These are phyloP conservation scores for Arbacia lixula DNA, from an alignment of 53 echinoderm and acorn worm species.

Conservation along the genomic window DNA sequence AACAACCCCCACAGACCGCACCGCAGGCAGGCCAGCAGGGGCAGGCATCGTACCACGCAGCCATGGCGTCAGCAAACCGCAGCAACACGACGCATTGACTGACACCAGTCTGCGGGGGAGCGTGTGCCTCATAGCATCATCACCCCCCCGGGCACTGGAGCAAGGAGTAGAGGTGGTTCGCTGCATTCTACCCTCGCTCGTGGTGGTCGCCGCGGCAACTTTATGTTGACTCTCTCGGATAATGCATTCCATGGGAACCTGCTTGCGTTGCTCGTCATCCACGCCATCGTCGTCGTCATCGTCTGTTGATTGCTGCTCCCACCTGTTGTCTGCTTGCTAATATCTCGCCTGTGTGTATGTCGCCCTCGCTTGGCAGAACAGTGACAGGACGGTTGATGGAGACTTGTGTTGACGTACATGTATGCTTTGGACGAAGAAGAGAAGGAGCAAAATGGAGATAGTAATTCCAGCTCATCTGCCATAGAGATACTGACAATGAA, in stretches of 20 bases:
- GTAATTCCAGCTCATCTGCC: conserved; percentile 40
- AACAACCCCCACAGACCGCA: conserved; percentile 7
- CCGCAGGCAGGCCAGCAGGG: conserved; percentile 2
- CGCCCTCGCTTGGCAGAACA: neutral
- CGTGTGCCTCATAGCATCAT: no score
- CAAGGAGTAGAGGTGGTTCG: neutral
- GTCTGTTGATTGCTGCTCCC: conserved; percentile 26
- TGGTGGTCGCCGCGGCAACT: no score
- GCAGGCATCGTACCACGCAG: conserved; percentile 38
- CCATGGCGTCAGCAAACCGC: neutral
- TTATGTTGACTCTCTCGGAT: no score
- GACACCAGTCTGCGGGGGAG: no score
- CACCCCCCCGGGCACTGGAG: no score
- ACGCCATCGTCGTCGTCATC: no score
- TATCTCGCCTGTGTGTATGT: conserved; percentile 23
- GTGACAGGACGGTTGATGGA: conserved; percentile 1
- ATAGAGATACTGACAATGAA: conserved; percentile 15
- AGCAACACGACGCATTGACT: conserved; percentile 38
- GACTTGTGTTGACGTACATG: conserved; percentile 9
- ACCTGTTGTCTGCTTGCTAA: conserved; percentile 29
- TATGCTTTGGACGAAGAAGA: neutral
- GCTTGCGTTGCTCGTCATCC: conserved; percentile 34
- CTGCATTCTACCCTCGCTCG: neutral
- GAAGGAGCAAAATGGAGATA: neutral
- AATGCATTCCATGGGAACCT: conserved; percentile 27